Percentiles rank a stretch among this genome's conserved stretches.
Evolutionary conservation across 2,888 invertebrate species (phyloP).

Genomic region (Hemistola chrysoprasaria): DNA sequence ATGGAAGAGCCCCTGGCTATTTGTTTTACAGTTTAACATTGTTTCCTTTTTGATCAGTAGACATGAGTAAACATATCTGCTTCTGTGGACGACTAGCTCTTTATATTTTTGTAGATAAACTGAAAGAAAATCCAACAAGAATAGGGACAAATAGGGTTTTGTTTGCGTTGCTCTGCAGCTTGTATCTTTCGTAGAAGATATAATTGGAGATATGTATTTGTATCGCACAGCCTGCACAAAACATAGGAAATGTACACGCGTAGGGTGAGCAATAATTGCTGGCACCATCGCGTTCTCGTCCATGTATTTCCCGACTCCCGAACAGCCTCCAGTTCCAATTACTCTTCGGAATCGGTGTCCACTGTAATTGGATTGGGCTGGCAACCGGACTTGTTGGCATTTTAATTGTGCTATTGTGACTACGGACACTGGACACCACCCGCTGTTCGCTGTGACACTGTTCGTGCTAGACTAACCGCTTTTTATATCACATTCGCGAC

Average conservation of each 20-base stretch:
- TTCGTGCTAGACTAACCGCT: conserved; percentile 64
- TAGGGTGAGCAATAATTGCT: conserved; percentile 20
- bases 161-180: no score
- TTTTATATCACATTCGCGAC: conserved; percentile 53
- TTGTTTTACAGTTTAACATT: conserved; percentile 74
- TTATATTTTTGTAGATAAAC: conserved; percentile 37
- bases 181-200: no score
- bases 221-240: not conserved
- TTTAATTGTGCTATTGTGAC: conserved; percentile 83
- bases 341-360: conserved; percentile 80
- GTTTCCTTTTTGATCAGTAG: conserved; percentile 68
- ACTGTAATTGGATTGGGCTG: conserved; percentile 80
- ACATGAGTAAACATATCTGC: conserved; percentile 57
- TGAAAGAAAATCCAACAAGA: conserved; percentile 14
- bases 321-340: conserved; percentile 73
- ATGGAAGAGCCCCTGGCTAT: conserved; percentile 54
- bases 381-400: conserved; percentile 81
- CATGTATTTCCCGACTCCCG: conserved; percentile 64
- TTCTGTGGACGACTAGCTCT: conserved; percentile 40
- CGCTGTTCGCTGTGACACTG: conserved; percentile 56
- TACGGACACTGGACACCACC: conserved; percentile 67
- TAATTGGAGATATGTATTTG: not conserved
- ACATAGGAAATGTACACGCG: conserved; percentile 5
- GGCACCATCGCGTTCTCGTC: conserved; percentile 48
- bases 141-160: not conserved